These are phyloP conservation scores for Mesorhabditis belari DNA, from an alignment of 2,888 invertebrate genomes.

Conservation along the genomic window DNA sequence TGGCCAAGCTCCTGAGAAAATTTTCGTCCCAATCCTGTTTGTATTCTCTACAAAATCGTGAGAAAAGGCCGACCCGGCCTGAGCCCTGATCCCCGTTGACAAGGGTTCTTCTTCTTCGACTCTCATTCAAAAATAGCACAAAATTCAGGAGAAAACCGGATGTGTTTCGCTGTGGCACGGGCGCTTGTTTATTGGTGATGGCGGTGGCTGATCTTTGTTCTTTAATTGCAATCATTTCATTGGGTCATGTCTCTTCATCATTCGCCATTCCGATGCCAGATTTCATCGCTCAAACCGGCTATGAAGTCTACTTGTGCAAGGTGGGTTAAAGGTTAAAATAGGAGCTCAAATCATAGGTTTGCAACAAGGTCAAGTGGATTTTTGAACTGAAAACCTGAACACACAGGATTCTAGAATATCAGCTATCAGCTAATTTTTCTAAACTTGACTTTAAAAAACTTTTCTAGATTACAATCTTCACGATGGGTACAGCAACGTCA, in stretches of 20 bases:
- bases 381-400: neutral
- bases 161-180: conserved; percentile 26
- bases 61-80: no score
- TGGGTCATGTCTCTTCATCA: neutral
- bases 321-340: neutral
- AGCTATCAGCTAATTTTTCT: no score
- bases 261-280: neutral
- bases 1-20: no score
- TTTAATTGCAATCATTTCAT: conserved; percentile 14
- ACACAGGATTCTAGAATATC: no score
- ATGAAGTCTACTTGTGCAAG: neutral
- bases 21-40: no score
- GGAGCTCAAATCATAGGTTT: neutral
- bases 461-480: conserved; percentile 19
- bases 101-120: no score
- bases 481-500: conserved; percentile 22
- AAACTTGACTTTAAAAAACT: no score
- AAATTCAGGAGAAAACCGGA: neutral
- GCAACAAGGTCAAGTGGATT: neutral
- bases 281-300: no score
- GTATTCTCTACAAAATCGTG: no score
- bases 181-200: conserved; percentile 29
- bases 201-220: conserved; percentile 27
- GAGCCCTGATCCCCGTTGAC: no score
- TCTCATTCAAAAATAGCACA: no score